Evolutionary conservation across 1,140 invertebrate genomes (phyloP), one percentile per base, ranked within the genome.

Genomic region (Drosophila tristis): DNA sequence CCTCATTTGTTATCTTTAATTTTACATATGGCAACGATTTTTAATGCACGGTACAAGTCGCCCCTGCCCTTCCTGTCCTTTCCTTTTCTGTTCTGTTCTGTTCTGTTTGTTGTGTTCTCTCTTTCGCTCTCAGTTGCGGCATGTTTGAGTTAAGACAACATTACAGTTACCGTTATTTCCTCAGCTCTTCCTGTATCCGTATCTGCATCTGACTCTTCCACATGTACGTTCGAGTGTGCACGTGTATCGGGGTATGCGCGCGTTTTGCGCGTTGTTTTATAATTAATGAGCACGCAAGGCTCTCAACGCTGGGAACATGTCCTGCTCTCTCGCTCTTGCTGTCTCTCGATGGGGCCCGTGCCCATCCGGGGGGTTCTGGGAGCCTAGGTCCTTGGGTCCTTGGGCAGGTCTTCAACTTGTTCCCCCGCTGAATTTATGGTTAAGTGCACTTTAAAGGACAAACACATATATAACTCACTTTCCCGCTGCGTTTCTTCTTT

Each of bases 401-500:
- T 39, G 35, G 35, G 35, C 35, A 72, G 51, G 13, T 58, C 67
- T 53, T 70, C 66, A 58, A 58, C 66, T 45, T 70, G 63, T 59
- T 42, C 48, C 31, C 47, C 42, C 23, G 26, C 59, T 74, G 84
- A 89, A 89, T 89, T 89, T 89, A 89, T 89, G 84, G 75, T 89
- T 89, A 89, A 89, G 85, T 89, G 84, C 84, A 89, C 84, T 89
- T 89, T 89, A 89, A 89, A 80, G 84, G 76, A 89, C 84, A 86
- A 86, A 87, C 82, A 86, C 70, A 86, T 68, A 86, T 87, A 86
- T 86, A 87, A 86, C 82, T 86, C 78, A 89, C 70, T 82, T 82
- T 74, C 78, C 82, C 77, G 78, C 74, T 80, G 82, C 78, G 75
- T 79, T 79, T 72, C 80, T 66, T 61, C 57, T 49, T 67, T 15